Conservation (phyloP, 2,113 vertebrate genomes). For the Rhizomys pruinosus region DNA sequence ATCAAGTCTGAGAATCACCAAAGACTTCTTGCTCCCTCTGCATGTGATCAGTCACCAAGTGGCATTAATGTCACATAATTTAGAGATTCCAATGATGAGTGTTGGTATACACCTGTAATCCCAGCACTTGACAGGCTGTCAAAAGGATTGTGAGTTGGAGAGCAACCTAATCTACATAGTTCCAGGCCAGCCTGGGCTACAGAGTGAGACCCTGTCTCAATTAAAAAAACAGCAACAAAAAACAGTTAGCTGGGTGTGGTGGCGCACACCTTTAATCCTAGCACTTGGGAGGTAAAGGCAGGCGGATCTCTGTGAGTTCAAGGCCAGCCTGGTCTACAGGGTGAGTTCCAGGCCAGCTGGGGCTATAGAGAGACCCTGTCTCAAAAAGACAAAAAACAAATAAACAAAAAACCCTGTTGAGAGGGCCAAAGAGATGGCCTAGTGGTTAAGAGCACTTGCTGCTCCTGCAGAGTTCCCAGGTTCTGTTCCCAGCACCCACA, state of each 20-base stretch:
- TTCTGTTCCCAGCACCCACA: too few species aligned
- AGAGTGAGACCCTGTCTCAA: background rate
- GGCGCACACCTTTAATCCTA: too few species aligned
- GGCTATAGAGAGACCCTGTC: too few species aligned
- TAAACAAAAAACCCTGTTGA: background rate
- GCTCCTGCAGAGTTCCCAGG: too few species aligned
- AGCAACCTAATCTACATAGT: background rate
- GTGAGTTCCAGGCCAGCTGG: too few species aligned
- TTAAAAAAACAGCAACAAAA: too few species aligned
- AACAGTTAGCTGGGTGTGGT: too few species aligned
- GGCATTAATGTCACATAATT: background rate
- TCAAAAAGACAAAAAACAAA: background rate
- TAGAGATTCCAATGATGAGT: background rate
- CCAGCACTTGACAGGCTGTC: background rate
- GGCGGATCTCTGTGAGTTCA: too few species aligned
- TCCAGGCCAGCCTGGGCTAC: background rate
- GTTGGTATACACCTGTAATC: background rate
- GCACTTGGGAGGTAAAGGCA: too few species aligned
- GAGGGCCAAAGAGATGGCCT: too few species aligned
- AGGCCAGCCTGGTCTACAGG: too few species aligned
- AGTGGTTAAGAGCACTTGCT: too few species aligned
- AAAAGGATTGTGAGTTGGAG: background rate
- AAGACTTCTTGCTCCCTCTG: background rate
- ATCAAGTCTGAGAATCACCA: background rate
- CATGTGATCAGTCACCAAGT: background rate